Base-by-base conservation (phyloP, 2,888 invertebrate species). In the Dicyrtomina minuta region DNA sequence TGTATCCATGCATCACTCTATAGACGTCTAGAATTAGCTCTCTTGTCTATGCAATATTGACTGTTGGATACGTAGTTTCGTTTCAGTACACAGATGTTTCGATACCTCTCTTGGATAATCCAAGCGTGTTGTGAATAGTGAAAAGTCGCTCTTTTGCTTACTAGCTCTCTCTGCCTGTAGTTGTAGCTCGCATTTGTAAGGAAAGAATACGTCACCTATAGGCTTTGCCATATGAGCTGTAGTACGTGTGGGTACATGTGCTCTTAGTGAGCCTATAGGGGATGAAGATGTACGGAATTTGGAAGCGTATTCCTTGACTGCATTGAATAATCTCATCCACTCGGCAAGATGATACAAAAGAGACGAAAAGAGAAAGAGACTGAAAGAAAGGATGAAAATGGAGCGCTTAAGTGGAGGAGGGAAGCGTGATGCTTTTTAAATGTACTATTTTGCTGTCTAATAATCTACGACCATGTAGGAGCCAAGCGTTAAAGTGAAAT, bases 381-480 rank as follows among this genome's bases (percentile, higher is more conserved):
- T 22, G 39, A 49, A 53, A 65, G 64, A 65, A 61, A 61, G 43
- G 26, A 39, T 24, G 56, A 65, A 65, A 65, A 65, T 49, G 62
- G 43, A 49, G 12, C 62, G 46, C 27, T 62, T 62, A 62, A 62
- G 62, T 62, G 62, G 49, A 49, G 44, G 49, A 20, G 46, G 41
- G 44, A 61, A 62, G 53, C 41, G 53, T 39, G 53, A 65, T 53
- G 53, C 64, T 65, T 65, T 65, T 65, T 65, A 65, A 53, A 53
- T 65, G 53, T 55, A 53, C 64, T 65, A 53, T 27, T 56, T 33
- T 4, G 17, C 64, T 65, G 27, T 65, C 64, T 49, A 46, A 49
- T 62, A 62, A 49, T 62, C 17, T n/a, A 58, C 33, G 39, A 4
- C 4, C 13, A 39, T 15, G 20, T 12, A 39, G 39, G 39, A 58